Evolutionary conservation across 2,888 invertebrate genomes (phyloP), one percentile per base, ranked within the genome.

Genomic region (Eupithecia abbreviata): DNA sequence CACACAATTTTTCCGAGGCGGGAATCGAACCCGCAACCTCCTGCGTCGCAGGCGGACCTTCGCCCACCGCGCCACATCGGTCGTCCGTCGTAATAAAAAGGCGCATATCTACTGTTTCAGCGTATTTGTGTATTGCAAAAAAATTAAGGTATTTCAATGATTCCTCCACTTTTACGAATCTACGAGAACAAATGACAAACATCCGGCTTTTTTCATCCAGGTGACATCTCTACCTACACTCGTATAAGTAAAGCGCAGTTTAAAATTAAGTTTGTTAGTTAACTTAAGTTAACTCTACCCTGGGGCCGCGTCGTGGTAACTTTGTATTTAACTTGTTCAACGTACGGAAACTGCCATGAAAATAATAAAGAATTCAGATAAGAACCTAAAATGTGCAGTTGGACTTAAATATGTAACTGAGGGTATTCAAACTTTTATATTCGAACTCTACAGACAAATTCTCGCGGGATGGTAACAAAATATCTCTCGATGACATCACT

Each of bases 191-290:
- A 51, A 6, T 0, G 51, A 51, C 51, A 51, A 51, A 62, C 30
- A 10, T 72, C 72, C 75, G 72, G 18, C 67, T 72, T 47, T 69
- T 74, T 30, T 45, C 12, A 0, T 12, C 15, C 9, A 0, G 5
- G 3, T 30, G 30, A 42, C 68, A 72, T 51, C 68, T 62, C 75
- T 71, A 67, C 30, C 6, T 58, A 74, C 47, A 76, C 76, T 76
- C 72, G 72, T 78, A 75, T 77, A 79, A 82, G 80, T 77, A 80
- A 80, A 80, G 82, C 78, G 75, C 82, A 82, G 83, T 84, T 86
- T 84, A 84, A 85, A 84, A 85, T 84, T 85, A 85, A 85, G 84
- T 86, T 86, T 83, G 76, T 84, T 81, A 82, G 80, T 84, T 83
- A 84, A 82, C 79, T 84, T 84, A 82, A 75, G 73, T 77, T 84